Evolutionary conservation across 2,797 vertebrate genomes (phyloP), one percentile per base, ranked within the genome.

Genomic region (Thamnophis elegans): DNA sequence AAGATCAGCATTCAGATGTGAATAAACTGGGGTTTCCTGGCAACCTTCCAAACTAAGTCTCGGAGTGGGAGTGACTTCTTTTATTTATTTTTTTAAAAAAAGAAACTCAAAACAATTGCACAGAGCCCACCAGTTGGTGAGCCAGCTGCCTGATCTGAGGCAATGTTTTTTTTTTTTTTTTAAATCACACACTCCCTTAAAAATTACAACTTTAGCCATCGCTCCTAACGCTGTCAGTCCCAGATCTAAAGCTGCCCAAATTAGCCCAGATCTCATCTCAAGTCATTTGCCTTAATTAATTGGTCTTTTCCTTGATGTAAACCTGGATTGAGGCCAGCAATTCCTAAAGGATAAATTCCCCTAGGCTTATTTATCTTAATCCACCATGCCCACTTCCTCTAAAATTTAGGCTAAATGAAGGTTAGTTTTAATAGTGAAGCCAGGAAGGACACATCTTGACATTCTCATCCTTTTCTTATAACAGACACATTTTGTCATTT

Each of bases 1-100:
- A 55, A 47, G 78, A 58, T 60, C 53, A 68, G 60, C 82, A 73
- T 73, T 89, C 36, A 7, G 20, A 89, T 92, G 85, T 87, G 89
- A 90, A 85, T 62, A 90, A 92, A 92, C 36, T 51, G 60, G 60
- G 89, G 54, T 90, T 78, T 92, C 82, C 89, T 92, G 92, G 89
- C 92, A 92, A 58, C 54, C 60, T 62, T 90, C 89, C 92, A 92
- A 73, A 85, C 68, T 28, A 26, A 28, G 59, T 58, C 88, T 86
- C 10, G 0, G 47, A 90, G 12, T 18, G 68, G 87, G 68, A 51
- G 55, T 60, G 91, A 58, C 65, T 89, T 68, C 87, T 82, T 36
- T 65, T 55, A 42, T n/a, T n/a, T n/a, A 25, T 28, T 53, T 14
- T 47, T 8, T 12, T 47, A 56, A 22, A n/a, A n/a, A n/a, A n/a